Base-by-base conservation (phyloP, 2,888 invertebrate species). In the Strigamia maritima region DNA sequence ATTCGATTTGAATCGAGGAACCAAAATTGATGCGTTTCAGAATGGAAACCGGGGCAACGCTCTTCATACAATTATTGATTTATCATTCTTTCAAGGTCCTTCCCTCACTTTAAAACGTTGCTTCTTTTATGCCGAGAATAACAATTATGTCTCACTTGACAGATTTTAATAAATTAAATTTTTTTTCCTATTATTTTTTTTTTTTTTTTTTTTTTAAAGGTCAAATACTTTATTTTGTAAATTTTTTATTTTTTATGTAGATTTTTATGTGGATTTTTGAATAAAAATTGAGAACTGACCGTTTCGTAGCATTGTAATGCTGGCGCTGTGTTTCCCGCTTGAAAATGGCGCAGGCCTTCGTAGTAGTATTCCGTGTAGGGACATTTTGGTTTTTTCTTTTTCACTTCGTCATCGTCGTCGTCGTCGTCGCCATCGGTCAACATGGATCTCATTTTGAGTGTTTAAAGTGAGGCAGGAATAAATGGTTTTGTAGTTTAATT, bases 351-450 rank as follows among this genome's bases (percentile, higher is more conserved):
- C 2, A 40, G 24, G 24, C 77, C 77, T 49, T 77, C 77, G 49
- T 49, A 77, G 22, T 28, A 44, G n/a, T 77, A 77, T 49, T 77
- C 77, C 4, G 19, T 49, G 49, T n/a, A 40, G 24, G 77, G 77
- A 77, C 77, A 77, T 77, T 77, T 40, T 26, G 77, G 24, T 40
- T 28, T 24, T 70, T 70, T 70, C n/a, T 70, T 70, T 16, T 70
- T 70, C 14, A 26, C 28, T 26, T 70, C 70, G n/a, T 70, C 70
- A 2, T 70, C 70, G 70, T 70, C 70, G 1, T 70, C 70, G 28
- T 70, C 70, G 28, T 14, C 70, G 6, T 28, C 26, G 28, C 28
- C 70, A 14, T 70, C 70, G 70, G 2, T 14, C 28, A 70, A 4
- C 2, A 35, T 4, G 6, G 2, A 10, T 6, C 35, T 49, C n/a